Evolutionary conservation across 2,797 vertebrate species (phyloP).

Genomic region (Lagocephalus sceleratus): DNA sequence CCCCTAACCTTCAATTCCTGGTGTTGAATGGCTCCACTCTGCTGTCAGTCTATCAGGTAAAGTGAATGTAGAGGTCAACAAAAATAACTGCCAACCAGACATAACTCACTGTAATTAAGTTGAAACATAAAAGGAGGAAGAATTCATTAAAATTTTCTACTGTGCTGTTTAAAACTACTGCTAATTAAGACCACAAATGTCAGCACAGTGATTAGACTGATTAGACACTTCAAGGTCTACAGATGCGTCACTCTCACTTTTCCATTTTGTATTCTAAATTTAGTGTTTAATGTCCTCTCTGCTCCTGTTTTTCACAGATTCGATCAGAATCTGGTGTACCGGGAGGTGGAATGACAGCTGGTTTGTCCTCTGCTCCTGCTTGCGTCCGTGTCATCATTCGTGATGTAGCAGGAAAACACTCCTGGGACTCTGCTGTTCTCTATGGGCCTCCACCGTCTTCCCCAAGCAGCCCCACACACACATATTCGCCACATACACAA

Average conservation of each 20-base stretch:
- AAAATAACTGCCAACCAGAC: background rate
- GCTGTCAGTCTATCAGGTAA: conserved; percentile 82
- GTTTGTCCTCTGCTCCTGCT: conserved; percentile 88
- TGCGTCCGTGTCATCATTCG: conserved; percentile 93
- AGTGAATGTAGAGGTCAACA: background rate
- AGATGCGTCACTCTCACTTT: background rate
- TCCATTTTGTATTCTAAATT: background rate
- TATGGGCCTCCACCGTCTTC: conserved; percentile 85
- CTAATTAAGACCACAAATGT: no score
- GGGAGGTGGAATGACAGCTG: conserved; percentile 91
- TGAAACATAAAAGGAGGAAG: no score
- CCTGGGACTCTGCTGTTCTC: conserved; percentile 95
- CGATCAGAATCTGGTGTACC: conserved; percentile 89
- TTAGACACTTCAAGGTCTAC: background rate
- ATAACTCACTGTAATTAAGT: no score
- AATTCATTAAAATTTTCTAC: no score
- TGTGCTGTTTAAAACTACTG: no score
- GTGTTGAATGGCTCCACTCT: conserved; percentile 92
- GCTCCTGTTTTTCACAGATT: conserved; percentile 80
- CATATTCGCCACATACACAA: conserved; percentile 40
- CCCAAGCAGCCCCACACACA: conserved; percentile 60
- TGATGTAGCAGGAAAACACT: conserved; percentile 96
- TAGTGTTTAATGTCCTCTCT: background rate
- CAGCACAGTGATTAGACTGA: no score
- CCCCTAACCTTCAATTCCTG: conserved; percentile 96